Evolutionary conservation across 2,797 vertebrate genomes (phyloP).

Genomic region (Cryptoprocta ferox): DNA sequence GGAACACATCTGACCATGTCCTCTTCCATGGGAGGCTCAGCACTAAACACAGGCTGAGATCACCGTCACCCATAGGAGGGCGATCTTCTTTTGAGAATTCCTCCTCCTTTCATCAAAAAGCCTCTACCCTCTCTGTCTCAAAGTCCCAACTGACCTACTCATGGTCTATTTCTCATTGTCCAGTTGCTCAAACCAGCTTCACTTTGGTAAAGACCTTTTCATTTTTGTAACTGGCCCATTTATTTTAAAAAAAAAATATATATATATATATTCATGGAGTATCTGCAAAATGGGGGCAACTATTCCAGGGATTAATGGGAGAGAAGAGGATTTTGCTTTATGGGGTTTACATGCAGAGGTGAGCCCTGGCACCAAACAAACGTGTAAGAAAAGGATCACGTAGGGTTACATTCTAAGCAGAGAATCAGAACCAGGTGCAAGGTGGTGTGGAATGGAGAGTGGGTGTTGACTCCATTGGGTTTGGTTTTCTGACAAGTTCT

Average conservation of each 20-base stretch:
- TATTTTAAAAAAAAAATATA: not conserved
- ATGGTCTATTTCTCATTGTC: not conserved
- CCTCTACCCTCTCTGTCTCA: not conserved
- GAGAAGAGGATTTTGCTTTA: not conserved
- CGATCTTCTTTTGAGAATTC: not conserved
- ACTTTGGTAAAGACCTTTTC: not conserved
- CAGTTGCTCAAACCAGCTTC: not conserved
- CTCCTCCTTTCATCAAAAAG: not conserved
- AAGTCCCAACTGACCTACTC: not conserved
- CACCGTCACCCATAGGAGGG: not conserved
- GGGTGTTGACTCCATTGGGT: too few relatives aligned
- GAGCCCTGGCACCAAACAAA: not conserved
- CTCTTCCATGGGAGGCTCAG: not conserved
- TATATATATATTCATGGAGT: not conserved
- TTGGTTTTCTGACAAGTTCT: not conserved
- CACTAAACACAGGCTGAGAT: not conserved
- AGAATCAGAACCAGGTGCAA: not conserved
- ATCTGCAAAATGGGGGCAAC: not conserved
- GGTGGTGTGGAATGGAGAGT: not conserved
- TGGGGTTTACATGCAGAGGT: not conserved
- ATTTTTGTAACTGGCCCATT: not conserved
- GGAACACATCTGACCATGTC: not conserved
- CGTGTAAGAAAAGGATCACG: not conserved
- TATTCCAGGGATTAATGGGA: not conserved
- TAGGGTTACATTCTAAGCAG: not conserved